Base-by-base conservation (phyloP, 2,113 vertebrate species). In the Brachirus orientalis region DNA sequence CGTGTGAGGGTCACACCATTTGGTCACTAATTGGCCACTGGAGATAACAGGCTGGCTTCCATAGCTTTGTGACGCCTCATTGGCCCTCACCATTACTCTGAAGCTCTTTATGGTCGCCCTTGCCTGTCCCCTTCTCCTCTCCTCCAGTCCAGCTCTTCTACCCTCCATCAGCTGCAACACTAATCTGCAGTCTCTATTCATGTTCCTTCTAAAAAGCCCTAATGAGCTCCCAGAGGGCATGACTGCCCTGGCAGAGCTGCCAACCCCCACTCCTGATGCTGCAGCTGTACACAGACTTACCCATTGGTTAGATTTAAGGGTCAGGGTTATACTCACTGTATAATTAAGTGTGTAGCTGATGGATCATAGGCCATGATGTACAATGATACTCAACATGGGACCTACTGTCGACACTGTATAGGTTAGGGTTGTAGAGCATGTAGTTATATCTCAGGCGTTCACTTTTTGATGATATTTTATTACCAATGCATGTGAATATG, bases 211-310 rank as follows among this genome's bases (percentile, higher is more conserved):
- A 77, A 84, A 80, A 82, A 60, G 66, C 55, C 69, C 66, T 85
- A 85, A 84, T 90, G 87, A 89, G 85, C 75, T 89, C 89, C 86
- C 88, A 86, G 77, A 81, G 72, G 86, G 75, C 65, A 65, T 9
- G 43, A 62, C 63, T 76, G 36, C 63, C 54, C 61, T 75, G 68
- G 63, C 66, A 82, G 69, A 36, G 72, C 69, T 67, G 45, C 63
- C 56, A 50, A 61, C 60, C 53, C 48, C 66, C 63, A 11, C 69
- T 10, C 18, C 73, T 37, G 16, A 70, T 58, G 17, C 53, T 22
- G 5, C 37, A 12, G 40, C 62, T 40, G 22, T 10, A 38, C 44
- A 71, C 60, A 13, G 5, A 12, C 38, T 22, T 20, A 38, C 18
- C 56, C 57, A 5, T 48, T 60, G 37, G 12, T 28, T 70, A 10